Base-by-base conservation (phyloP, 37 sponge, comb jelly and placozoan species). In the Chondrosia reniformis region DNA sequence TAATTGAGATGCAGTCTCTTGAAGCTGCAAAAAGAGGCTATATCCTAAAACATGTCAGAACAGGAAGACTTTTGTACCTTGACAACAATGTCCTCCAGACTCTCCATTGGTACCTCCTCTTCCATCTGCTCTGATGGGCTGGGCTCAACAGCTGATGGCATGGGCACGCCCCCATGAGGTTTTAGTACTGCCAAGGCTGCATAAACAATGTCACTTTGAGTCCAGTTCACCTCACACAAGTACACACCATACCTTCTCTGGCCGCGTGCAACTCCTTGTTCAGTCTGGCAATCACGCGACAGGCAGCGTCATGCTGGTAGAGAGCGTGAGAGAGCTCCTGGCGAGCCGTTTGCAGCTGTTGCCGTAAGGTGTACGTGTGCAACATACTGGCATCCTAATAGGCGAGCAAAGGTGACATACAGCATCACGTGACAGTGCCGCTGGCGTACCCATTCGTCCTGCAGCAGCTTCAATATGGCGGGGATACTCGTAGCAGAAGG, bases 401-500 rank as follows among this genome's bases (percentile, higher is more conserved):
- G 43, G 43, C 15, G 27, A 25, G 1, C 27, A 43, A 33, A 27
- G 49, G 52, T 44, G 61, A 38, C 3, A 40, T 15, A 31, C 19
- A 25, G 43, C 10, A 38, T 3, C 28, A 65, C 55, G 27, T 1
- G 22, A 3, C 2, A 44, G 37, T 44, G 27, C 32, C 34, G 17
- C 37, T 32, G 58, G 17, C 89, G 52, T 62, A 94, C 94, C 97
- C 97, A 96, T 59, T 96, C 97, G 65, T 96, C 99, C 74, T 99
- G 99, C 13, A 99, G 86, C 13, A 96, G 88, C 62, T 99, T 99
- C 63, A 99, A 73, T 55, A 99, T 93, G 32, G 99, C 99, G 12
- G 99, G 99, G 57, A 99, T 99, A 83, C 97, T 96, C 61, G 99
- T 99, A 33, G 99, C 99, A 44, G 99, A 93, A 0, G 99, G 99